These are phyloP conservation scores for Pyrocoelia pectoralis DNA, from an alignment of 2,888 invertebrate species.

Conservation along the genomic window DNA sequence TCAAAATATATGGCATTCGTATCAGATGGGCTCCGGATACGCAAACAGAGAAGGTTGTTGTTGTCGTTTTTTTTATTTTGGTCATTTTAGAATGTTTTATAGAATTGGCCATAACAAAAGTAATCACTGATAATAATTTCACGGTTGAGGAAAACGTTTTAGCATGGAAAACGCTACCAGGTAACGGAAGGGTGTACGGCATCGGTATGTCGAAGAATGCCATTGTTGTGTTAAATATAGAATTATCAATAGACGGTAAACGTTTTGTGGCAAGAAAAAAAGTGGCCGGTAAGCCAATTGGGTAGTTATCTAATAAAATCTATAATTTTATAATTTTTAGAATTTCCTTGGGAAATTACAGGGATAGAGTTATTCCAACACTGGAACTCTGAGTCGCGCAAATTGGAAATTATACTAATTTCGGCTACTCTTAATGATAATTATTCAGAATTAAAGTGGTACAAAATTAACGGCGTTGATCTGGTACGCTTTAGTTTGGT, in stretches of 20 bases:
- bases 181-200: conserved; percentile 38
- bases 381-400: conserved; percentile 38
- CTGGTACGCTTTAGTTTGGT: conserved; percentile 43
- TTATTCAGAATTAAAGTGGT: conserved; percentile 48
- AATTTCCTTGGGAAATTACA: conserved; percentile 29
- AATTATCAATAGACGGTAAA: conserved; percentile 24
- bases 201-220: conserved; percentile 42
- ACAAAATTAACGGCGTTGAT: conserved; percentile 43
- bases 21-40: conserved; percentile 52
- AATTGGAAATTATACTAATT: conserved; percentile 44
- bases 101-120: conserved; percentile 45
- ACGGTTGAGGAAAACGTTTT: conserved; percentile 38
- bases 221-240: conserved; percentile 38
- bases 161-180: conserved; percentile 44
- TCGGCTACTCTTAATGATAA: conserved; percentile 44
- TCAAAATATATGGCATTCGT: conserved; percentile 49
- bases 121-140: conserved; percentile 42
- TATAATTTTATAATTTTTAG: conserved; percentile 19
- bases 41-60: conserved; percentile 59
- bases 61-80: neutral
- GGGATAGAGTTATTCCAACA: conserved; percentile 45
- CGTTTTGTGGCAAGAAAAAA: conserved; percentile 8
- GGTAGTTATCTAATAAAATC: neutral
- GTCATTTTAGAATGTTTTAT: conserved; percentile 21
- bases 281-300: conserved; percentile 21